Conservation (phyloP, 2,888 invertebrate genomes). For the Sinodicranocentrus sp. region DNA sequence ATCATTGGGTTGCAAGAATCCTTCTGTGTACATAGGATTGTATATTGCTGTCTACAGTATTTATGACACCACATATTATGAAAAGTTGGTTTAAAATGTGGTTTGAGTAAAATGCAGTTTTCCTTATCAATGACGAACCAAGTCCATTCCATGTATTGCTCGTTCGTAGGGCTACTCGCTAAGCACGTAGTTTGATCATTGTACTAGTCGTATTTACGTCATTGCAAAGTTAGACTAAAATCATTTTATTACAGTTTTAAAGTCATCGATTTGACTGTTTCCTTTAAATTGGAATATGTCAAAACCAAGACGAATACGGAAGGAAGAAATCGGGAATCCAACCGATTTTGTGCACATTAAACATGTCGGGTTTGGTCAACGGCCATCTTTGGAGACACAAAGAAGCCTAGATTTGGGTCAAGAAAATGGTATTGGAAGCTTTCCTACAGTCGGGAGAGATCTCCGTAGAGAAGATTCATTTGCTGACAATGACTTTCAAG, state of each 20-base stretch:
- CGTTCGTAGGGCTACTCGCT: too few relatives aligned
- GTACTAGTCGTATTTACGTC: too few relatives aligned
- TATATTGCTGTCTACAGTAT: too few relatives aligned
- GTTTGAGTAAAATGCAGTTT: background rate
- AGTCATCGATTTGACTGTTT: too few relatives aligned
- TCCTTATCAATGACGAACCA: background rate
- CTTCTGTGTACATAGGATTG: too few relatives aligned
- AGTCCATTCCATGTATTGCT: too few relatives aligned
- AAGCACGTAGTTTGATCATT: too few relatives aligned
- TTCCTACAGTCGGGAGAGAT: background rate
- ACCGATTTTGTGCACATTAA: constrained; percentile 68
- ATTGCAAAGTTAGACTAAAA: too few relatives aligned
- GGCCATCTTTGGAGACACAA: background rate
- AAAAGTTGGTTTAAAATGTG: too few relatives aligned
- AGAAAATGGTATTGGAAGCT: constrained; percentile 8
- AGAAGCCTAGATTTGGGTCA: constrained; percentile 18
- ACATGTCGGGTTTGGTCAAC: constrained; percentile 62
- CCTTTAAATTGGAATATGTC: constrained; percentile 28
- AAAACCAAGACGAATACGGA: constrained; percentile 43
- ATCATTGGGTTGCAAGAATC: too few relatives aligned
- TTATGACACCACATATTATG: too few relatives aligned
- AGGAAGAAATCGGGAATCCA: constrained; percentile 70
- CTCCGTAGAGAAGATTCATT: background rate
- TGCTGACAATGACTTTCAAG: background rate
- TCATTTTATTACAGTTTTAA: too few relatives aligned